phyloP scores from a whole-genome alignment of 2,797 vertebrate species.

The Cuculus canorus region DNA sequence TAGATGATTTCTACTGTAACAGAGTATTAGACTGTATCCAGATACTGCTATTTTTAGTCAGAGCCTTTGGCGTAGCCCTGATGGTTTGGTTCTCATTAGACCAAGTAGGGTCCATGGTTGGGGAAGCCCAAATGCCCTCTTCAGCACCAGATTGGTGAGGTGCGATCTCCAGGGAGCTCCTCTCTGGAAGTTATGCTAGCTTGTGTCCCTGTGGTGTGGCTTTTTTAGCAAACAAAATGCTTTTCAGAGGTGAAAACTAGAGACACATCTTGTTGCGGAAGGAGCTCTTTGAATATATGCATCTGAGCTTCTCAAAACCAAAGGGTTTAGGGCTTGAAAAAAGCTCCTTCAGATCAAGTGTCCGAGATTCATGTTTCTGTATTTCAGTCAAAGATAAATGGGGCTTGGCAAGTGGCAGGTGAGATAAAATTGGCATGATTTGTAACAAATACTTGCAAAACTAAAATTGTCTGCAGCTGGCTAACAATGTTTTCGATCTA shows the following conservation, averaged over 20 bases:
- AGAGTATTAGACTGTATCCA: neutral
- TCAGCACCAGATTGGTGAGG: neutral
- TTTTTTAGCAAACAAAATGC: slow-evolving; percentile 10
- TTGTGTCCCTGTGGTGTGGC: neutral
- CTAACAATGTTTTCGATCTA: neutral
- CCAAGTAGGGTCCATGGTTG: fast-evolving
- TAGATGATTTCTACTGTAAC: neutral
- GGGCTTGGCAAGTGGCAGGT: neutral
- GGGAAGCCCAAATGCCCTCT: neutral
- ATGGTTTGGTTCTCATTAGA: neutral
- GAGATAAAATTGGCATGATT: neutral
- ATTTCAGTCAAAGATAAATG: neutral
- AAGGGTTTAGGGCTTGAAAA: neutral
- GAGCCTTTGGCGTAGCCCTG: neutral
- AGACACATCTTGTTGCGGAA: neutral
- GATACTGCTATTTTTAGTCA: neutral
- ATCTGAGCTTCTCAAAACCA: neutral
- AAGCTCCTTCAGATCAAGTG: neutral
- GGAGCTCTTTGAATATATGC: neutral
- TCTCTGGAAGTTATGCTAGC: neutral
- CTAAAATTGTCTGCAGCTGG: neutral
- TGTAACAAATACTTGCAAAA: neutral
- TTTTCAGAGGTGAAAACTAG: neutral
- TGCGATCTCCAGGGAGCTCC: neutral
- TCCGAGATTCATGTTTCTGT: neutral